Evolutionary conservation across 2,113 vertebrate species (phyloP).

Genomic region (Corythoichthys intestinalis): DNA sequence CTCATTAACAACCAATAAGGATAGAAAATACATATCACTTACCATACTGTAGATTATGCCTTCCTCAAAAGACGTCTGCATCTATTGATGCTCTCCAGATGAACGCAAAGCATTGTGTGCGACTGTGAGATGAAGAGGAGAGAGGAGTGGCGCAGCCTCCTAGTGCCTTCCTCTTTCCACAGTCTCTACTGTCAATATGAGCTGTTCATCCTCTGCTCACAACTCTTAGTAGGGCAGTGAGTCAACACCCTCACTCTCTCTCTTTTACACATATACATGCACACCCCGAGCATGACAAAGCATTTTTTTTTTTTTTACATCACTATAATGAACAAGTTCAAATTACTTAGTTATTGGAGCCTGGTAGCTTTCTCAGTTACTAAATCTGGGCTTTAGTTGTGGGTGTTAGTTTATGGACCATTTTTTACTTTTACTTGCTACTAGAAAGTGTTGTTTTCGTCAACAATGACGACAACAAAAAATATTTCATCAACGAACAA

Average conservation of each 20-base stretch:
- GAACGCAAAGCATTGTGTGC: conserved; percentile 13
- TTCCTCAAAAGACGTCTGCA: conserved; percentile 19
- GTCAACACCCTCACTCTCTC: conserved; percentile 27
- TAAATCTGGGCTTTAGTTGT: not conserved
- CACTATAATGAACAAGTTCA: not conserved
- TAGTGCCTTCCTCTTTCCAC: conserved; percentile 5
- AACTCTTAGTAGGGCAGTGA: conserved; percentile 50
- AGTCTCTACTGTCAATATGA: conserved; percentile 42
- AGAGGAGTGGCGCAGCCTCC: conserved; percentile 37
- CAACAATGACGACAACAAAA: too few species aligned
- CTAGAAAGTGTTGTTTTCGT: too few species aligned
- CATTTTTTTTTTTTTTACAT: not conserved
- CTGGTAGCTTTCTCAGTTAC: not conserved
- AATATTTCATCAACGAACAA: too few species aligned
- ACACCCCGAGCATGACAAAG: conserved; percentile 4
- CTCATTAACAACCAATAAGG: conserved; percentile 7
- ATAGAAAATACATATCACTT: not conserved
- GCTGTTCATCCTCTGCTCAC: conserved; percentile 39
- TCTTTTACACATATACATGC: not conserved
- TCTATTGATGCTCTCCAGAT: conserved; percentile 10
- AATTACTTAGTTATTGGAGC: not conserved
- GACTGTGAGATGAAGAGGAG: conserved; percentile 45
- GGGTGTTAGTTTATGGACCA: not conserved
- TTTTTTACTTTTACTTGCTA: too few species aligned
- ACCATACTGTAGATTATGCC: conserved; percentile 11